Base-by-base conservation (phyloP, 2,888 invertebrate genomes). In the Xanthorhoe spadicearia region DNA sequence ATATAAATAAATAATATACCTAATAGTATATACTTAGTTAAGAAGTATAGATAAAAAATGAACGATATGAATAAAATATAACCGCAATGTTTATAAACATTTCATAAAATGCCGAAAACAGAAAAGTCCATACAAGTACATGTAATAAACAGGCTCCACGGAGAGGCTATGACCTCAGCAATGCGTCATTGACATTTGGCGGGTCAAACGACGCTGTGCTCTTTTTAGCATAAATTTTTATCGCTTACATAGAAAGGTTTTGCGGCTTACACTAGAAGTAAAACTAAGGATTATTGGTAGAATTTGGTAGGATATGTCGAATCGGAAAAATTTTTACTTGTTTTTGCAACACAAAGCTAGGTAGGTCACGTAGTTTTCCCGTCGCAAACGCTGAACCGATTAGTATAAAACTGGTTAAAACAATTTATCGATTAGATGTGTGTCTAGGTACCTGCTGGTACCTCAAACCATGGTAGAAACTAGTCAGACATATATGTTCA, bases 171-270 rank as follows among this genome's bases (percentile, higher is more conserved):
- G 73, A 73, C 69, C 69, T 68, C 69, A 73, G 49, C 57, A 10
- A 57, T 52, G 59, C 53, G 66, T 64, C 69, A 71, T 68, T 73
- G 71, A 70, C 69, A 71, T 71, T 70, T 71, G 63, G 56, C 54
- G 48, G 73, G 73, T 71, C 68, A 71, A 63, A 28, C 35, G 54
- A 64, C 46, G 64, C 17, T 54, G 46, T 51, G 54, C 2, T 59
- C 38, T 46, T 64, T 61, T 67, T 61, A 48, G 58, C 58, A 35
- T 43, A 18, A 17, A 58, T 35, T 66, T 51, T 51, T 50, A 50
- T 46, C 18, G 13, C 3, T 43, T 32, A 32, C 32, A 32, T 32
- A 32, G 32, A 32, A 32, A 7, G 32, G 32, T 32, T 32, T 7
- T 32, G 32, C 3, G 23, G 23, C 23, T 3, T 32, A 4, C 32